Evolutionary conservation across 2,113 vertebrate species (phyloP), one percentile per base, ranked within the genome.

Genomic region (Synchiropus splendidus): DNA sequence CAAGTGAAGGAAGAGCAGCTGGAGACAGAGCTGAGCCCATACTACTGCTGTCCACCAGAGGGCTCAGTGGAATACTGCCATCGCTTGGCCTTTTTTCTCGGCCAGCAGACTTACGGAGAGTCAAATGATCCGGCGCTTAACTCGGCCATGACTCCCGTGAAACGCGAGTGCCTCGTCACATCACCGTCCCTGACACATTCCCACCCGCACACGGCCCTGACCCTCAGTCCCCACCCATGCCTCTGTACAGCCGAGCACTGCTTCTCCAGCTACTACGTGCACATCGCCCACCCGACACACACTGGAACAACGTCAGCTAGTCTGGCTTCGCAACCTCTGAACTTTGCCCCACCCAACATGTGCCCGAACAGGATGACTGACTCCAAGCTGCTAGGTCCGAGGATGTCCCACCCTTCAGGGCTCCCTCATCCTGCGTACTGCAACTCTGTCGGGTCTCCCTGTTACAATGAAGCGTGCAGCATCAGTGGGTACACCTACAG

Each of bases 61-160:
- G 83, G 79, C 46, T 88, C 89, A 0, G 68, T 87, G 69, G 83
- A 87, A 16, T 88, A 90, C 58, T 92, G 84, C 67, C 89, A 90
- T 78, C 86, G 89, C 55, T 65, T 96, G 79, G 91, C 91, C 58
- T 85, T 94, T 64, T 88, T 93, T 15, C 88, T 96, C 76, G 88
- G 89, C 10, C 82, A 80, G 66, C 75, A 80, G 58, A 51, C 77
- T 33, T 84, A 75, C 5, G 42, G 54, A 16, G 79, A 80, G 5
- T 59, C 75, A 0, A 68, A 80, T 2, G 74, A 78, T 33, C 68
- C 67, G 38, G 17, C 74, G 1, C 67, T 80, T 0, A 71, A 59
- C 51, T 54, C 77, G 14, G 50, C 74, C 35, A 47, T 75, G 57
- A 83, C 4, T 16, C 87, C 91, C 4, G 90, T 94, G 48, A 97